Percentiles rank a stretch among this genome's conserved stretches.
phyloP scores from a whole-genome alignment of 2,888 invertebrate genomes.

The Eubasilissa splendida region DNA sequence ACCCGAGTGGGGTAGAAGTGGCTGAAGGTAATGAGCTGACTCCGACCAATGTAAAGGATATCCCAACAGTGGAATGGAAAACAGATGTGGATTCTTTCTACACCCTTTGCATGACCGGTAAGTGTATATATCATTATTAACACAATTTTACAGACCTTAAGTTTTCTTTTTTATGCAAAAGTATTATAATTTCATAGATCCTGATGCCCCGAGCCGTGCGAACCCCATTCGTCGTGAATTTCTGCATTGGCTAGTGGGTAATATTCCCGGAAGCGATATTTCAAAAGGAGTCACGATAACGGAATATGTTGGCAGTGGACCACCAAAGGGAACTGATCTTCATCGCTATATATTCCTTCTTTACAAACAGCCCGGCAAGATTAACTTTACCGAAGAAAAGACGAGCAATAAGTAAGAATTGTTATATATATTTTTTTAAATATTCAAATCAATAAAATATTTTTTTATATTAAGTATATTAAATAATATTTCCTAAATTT shows the following conservation, averaged over 20 bases:
- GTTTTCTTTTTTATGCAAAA: no score
- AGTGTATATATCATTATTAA: conserved; percentile 12
- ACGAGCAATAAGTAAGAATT: conserved; percentile 68
- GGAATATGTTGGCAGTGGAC: conserved; percentile 65
- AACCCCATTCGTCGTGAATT: conserved; percentile 63
- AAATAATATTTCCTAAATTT: no score
- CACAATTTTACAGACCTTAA: no score
- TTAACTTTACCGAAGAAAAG: conserved; percentile 72
- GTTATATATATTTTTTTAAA: no score
- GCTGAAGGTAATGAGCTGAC: conserved; percentile 82
- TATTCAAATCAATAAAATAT: no score
- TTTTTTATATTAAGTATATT: no score
- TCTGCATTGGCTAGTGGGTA: conserved; percentile 65
- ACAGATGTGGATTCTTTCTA: conserved; percentile 75
- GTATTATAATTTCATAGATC: conserved; percentile 60
- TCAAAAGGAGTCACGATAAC: conserved; percentile 64
- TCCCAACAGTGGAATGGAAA: conserved; percentile 80
- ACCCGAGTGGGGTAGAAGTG: conserved; percentile 70
- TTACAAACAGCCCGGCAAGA: conserved; percentile 67
- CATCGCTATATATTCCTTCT: conserved; percentile 65
- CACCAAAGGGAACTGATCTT: conserved; percentile 62
- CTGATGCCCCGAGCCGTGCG: conserved; percentile 62
- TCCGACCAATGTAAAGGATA: conserved; percentile 83
- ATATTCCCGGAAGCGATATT: conserved; percentile 65
- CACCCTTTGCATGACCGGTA: conserved; percentile 88